Base-by-base conservation (phyloP, 2,113 vertebrate species). In the Macrotis lagotis region DNA sequence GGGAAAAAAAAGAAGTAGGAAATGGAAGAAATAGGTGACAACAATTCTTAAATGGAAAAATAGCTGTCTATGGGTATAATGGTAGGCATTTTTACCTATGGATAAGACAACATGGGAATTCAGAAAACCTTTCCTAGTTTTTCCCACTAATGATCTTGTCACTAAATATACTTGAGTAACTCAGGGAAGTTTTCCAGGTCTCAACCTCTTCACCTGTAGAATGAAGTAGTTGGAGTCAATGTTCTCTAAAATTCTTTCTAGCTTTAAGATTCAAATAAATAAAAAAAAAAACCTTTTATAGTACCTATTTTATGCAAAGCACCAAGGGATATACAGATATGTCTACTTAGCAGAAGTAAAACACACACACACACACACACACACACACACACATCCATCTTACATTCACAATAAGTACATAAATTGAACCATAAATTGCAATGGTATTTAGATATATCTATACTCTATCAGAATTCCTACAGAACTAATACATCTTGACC, bases 1-100 rank as follows among this genome's bases (percentile, higher is more conserved):
- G 93, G 74, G 48, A 22, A 88, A 95, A 95, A 50, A 59, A 3
- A 90, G 5, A 94, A 95, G 51, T 47, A 48, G 93, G 25, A 9
- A 90, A 90, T 3, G 22, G 8, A 95, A 92, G 19, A 91, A 95
- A 66, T 49, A 16, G 50, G 53, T 25, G 3, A 90, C 25, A 6
- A 48, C 91, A 92, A 48, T 49, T 2, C 24, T 89, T 91, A 10
- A 53, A 93, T 94, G 55, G 50, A 55, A 90, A 28, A 8, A 51
- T 59, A 0, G 2, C 25, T 5, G 1, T 49, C n/a, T 24, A 16
- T 24, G 19, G 9, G 1, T 83, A 24, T 22, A 44, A 5, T n/a
- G 7, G n/a, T 37, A 7, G 12, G 14, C 16, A 83, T 83, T 44
- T 44, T 83, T 83, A 83, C 66, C n/a, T 44, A 24, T 44, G 66